Evolutionary conservation across 2,113 vertebrate genomes (phyloP).

Genomic region (Dasyprocta punctata): DNA sequence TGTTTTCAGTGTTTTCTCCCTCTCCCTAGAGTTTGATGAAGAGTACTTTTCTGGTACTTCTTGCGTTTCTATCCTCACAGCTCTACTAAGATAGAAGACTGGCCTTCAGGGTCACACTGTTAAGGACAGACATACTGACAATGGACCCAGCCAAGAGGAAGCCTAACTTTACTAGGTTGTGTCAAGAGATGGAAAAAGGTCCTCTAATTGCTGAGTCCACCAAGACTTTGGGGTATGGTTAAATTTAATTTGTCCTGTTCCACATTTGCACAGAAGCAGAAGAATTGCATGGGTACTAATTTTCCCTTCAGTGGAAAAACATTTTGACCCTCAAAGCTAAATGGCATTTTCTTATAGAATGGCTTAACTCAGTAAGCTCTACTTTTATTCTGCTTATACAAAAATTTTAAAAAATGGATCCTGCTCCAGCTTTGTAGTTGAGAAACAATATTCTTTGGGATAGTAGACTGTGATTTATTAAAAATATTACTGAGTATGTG

Average conservation of each 20-base stretch:
- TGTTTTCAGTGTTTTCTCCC: neutral
- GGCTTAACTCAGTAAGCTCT: neutral
- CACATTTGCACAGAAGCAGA: neutral
- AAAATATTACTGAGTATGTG: neutral
- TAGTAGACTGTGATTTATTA: neutral
- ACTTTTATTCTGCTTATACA: conserved; percentile 23
- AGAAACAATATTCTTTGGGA: neutral
- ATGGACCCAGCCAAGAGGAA: neutral
- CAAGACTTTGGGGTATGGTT: neutral
- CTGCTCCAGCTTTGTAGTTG: neutral
- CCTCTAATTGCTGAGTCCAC: neutral
- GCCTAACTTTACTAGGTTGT: neutral
- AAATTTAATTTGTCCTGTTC: conserved; percentile 29
- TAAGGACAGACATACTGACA: neutral
- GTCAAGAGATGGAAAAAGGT: neutral
- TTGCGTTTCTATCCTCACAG: neutral
- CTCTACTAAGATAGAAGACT: neutral
- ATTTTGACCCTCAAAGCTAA: conserved; percentile 19
- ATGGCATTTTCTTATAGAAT: conserved; percentile 28
- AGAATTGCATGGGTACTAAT: conserved; percentile 5
- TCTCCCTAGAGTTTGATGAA: neutral
- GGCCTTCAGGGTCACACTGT: neutral
- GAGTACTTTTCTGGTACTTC: neutral
- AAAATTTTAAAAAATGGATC: neutral
- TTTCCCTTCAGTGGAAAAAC: conserved; percentile 40